Evolutionary conservation across 2,113 vertebrate genomes (phyloP).

Genomic region (Himantopus leucocephalus): DNA sequence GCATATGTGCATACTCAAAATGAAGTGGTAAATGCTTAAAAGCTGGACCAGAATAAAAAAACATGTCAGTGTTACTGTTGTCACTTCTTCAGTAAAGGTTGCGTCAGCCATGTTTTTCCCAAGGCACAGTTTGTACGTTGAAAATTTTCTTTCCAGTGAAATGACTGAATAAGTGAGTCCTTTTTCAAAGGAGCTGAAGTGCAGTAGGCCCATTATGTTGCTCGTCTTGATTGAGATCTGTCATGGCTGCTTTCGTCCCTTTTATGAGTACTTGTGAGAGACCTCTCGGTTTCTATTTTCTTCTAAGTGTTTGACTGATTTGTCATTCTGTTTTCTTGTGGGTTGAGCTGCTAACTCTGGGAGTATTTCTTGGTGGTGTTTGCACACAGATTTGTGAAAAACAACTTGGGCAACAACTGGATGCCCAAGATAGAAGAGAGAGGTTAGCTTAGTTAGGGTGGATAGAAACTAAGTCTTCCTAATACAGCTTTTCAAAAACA

Average conservation of each 20-base stretch:
- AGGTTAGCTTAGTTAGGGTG: background rate
- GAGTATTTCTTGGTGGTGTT: background rate
- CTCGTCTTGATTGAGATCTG: background rate
- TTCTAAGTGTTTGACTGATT: background rate
- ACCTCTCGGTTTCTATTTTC: background rate
- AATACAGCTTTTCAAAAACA: background rate
- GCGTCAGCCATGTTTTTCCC: background rate
- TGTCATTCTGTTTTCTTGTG: background rate
- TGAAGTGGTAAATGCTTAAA: background rate
- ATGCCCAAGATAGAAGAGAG: background rate
- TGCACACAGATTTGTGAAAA: background rate
- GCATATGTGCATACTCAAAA: background rate
- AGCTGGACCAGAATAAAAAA: background rate
- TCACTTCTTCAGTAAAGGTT: background rate
- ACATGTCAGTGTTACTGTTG: background rate
- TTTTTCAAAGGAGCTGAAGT: background rate
- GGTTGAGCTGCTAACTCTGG: background rate
- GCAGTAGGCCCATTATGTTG: background rate
- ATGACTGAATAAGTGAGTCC: background rate
- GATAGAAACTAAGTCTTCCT: background rate
- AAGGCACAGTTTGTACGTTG: background rate
- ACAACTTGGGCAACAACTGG: background rate
- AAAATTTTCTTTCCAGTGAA: background rate
- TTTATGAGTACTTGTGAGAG: background rate
- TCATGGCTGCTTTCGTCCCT: background rate